phyloP scores from a whole-genome alignment of 1,140 invertebrate species.

The Phocides pigmalion region DNA sequence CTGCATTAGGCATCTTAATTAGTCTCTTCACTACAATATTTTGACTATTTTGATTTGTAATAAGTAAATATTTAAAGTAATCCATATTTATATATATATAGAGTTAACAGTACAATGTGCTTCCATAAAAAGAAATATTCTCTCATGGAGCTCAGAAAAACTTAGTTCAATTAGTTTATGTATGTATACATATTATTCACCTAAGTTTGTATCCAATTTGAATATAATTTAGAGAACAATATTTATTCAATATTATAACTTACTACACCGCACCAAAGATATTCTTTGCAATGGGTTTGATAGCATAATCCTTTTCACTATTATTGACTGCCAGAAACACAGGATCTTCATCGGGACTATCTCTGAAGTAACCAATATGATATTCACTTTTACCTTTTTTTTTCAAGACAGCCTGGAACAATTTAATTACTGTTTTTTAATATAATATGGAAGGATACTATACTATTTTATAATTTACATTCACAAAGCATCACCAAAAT shows the following conservation, averaged over 20 bases:
- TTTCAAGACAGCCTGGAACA: slow-evolving; percentile 88
- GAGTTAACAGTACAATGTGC: too few species aligned
- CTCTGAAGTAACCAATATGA: slow-evolving; percentile 96
- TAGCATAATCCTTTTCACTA: slow-evolving; percentile 86
- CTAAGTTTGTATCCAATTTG: too few species aligned
- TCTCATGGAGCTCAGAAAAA: too few species aligned
- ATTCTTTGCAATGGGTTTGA: slow-evolving; percentile 91
- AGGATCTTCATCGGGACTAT: slow-evolving; percentile 90
- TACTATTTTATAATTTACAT: too few species aligned
- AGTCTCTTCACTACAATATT: too few species aligned
- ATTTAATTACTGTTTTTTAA: slow-evolving; percentile 37
- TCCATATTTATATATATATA: too few species aligned
- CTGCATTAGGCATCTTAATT: too few species aligned
- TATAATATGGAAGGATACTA: too few species aligned
- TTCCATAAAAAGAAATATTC: too few species aligned
- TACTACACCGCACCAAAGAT: slow-evolving; percentile 94
- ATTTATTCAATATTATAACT: slow-evolving; percentile 57
- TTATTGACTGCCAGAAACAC: slow-evolving; percentile 91
- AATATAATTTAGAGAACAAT: neutral
- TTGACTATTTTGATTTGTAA: too few species aligned
- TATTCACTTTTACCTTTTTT: slow-evolving; percentile 88
- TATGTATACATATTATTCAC: neutral
- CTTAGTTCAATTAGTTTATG: slow-evolving; percentile 15
- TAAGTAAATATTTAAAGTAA: too few species aligned
- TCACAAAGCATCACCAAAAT: too few species aligned